Evolutionary conservation across 1,140 invertebrate genomes (phyloP), one percentile per base, ranked within the genome.

Genomic region (Calliphora vicina): DNA sequence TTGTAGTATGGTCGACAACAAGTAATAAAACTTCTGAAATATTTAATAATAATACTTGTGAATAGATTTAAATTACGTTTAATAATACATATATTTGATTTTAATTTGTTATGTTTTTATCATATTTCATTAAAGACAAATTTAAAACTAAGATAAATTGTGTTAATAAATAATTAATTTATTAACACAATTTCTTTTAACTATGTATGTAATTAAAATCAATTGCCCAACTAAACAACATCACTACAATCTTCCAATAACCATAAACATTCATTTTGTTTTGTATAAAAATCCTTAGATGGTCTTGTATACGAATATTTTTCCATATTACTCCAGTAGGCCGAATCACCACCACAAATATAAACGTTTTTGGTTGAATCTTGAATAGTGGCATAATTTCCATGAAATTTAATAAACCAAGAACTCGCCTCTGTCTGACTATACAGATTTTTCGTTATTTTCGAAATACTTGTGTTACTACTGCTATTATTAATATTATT

Each of bases 361-460:
- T 81, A 86, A 0, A 12, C 29, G 1, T 74, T 43, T 27, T 85
- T 85, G n/a, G 57, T 82, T 0, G 84, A 84, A 84, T 89, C 87
- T 10, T 82, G 81, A 5, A 88, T 23, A 1, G 84, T 83, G 9
- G 88, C 83, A 0, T 85, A 35, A 25, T 83, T 85, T 2, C 74
- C 84, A 5, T 23, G 50, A 2, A 82, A 74, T 13, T 82, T 42
- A 8, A 86, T 83, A 10, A 84, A 83, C 88, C 88, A 88, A 84
- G 85, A 85, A 45, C 82, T 80, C n/a, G 85, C 83, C 5, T 72
- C 43, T 8, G 25, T 42, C 9, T 81, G 72, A 45, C 88, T 87
- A 27, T 86, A 89, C 0, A 89, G 84, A 27, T 88, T 89, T 74
- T 89, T 89, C 8, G 67, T 85, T 12, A 89, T 87, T n/a, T 73